Conservation (phyloP, 2,113 vertebrate species). For the Clinocottus analis region DNA sequence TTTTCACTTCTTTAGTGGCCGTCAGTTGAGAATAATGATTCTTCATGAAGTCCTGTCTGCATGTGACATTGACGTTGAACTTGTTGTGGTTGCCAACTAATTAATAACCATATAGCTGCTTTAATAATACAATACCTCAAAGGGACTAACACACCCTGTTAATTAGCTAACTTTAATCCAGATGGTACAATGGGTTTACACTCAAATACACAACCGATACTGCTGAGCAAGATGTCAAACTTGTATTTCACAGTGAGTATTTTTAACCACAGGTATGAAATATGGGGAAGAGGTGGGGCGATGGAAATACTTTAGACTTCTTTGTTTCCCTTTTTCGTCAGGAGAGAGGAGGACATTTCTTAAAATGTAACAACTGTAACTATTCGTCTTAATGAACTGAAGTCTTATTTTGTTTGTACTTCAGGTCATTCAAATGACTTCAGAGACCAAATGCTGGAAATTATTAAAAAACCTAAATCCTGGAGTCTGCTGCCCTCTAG, state of each 20-base stretch:
- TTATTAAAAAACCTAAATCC: background rate
- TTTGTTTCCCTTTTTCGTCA: conserved; percentile 8
- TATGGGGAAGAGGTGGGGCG: conserved; percentile 6
- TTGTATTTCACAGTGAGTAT: background rate
- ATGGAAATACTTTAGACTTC: background rate
- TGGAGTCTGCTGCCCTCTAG: conserved; percentile 70
- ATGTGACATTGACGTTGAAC: background rate
- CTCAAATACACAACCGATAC: background rate
- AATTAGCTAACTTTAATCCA: conserved; percentile 6
- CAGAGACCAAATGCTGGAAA: background rate
- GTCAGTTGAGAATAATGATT: background rate
- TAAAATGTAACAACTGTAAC: background rate
- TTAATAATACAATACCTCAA: conserved; percentile 4
- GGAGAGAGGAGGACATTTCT: background rate
- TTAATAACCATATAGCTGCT: background rate
- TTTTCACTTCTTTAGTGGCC: background rate
- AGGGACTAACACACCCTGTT: conserved; percentile 15
- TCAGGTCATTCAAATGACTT: background rate
- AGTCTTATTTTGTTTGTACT: background rate
- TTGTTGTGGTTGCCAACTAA: background rate
- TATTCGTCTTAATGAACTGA: background rate
- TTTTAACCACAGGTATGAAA: conserved; percentile 23
- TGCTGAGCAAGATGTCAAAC: conserved; percentile 9
- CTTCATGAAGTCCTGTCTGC: background rate
- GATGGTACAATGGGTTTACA: background rate